A percentile compares a stretch with the other conserved stretches of the same genome.
These are phyloP conservation scores for Poecilus cupreus DNA, from an alignment of 2,888 invertebrate species.

Conservation along the genomic window DNA sequence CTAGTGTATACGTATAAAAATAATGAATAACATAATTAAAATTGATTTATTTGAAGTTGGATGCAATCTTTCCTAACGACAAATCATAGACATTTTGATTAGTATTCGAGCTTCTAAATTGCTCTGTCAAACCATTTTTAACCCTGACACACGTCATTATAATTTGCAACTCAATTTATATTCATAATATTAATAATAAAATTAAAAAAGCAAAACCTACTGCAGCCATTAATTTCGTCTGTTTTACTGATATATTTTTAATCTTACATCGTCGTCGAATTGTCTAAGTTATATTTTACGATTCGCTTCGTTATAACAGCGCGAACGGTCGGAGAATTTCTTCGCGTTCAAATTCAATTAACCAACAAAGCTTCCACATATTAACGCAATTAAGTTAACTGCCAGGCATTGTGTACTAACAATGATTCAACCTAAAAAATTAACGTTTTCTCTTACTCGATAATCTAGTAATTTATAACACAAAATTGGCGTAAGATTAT, in stretches of 20 bases:
- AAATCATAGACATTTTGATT: not conserved
- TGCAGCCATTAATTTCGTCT: not conserved
- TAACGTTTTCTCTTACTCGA: not conserved
- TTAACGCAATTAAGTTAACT: slow-evolving; percentile 40
- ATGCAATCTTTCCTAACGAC: no score
- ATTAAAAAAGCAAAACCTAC: not conserved
- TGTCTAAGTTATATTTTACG: not conserved
- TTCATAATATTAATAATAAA: not conserved
- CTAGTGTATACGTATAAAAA: no score
- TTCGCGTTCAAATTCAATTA: slow-evolving; percentile 32
- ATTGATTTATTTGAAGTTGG: no score
- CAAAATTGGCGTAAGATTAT: not conserved
- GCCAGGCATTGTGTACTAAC: slow-evolving; percentile 12
- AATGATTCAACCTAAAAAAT: slow-evolving; percentile 25
- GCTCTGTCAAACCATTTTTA: slow-evolving; percentile 1
- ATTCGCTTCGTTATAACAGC: not conserved
- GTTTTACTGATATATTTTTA: no score
- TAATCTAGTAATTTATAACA: not conserved
- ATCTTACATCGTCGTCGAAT: not conserved
- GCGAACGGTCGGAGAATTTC: not conserved
- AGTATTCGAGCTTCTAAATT: not conserved
- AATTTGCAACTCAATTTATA: not conserved
- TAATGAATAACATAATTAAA: no score
- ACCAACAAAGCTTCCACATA: slow-evolving; percentile 28
- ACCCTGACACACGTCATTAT: not conserved